Conservation (phyloP, 2,888 invertebrate genomes). For the Scrobipalpa costella region DNA sequence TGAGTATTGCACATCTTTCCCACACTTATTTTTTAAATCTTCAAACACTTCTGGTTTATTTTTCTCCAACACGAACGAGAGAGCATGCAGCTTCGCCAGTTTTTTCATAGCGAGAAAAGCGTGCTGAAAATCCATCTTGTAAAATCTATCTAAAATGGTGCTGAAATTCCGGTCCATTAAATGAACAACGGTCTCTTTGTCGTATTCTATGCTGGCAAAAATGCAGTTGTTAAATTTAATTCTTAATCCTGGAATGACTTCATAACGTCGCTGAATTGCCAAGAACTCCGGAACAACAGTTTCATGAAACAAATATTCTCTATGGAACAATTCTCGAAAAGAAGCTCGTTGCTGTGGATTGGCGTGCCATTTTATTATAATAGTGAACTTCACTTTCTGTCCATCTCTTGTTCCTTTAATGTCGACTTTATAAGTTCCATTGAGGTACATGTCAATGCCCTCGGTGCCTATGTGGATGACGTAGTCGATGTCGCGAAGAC, state of each 20-base stretch:
- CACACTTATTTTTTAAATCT: slow-evolving; percentile 47
- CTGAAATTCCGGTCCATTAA: slow-evolving; percentile 39
- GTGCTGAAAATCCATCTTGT: slow-evolving; percentile 50
- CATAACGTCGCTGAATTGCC: slow-evolving; percentile 51
- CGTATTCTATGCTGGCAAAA: slow-evolving; percentile 47
- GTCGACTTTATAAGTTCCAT: slow-evolving; percentile 50
- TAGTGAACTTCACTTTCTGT: slow-evolving; percentile 47
- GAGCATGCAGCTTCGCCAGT: slow-evolving; percentile 64
- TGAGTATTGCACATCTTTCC: slow-evolving; percentile 57
- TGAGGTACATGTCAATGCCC: slow-evolving; percentile 54
- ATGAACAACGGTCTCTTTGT: slow-evolving; percentile 56
- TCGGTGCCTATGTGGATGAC: slow-evolving; percentile 49
- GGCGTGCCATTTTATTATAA: slow-evolving; percentile 59
- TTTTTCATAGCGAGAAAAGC: slow-evolving; percentile 54
- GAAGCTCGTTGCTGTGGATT: slow-evolving; percentile 47
- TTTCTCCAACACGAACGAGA: slow-evolving; percentile 55
- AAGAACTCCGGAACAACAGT: slow-evolving; percentile 50
- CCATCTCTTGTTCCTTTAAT: slow-evolving; percentile 52
- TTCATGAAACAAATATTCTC: slow-evolving; percentile 53
- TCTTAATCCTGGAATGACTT: slow-evolving; percentile 60
- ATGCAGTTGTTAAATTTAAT: slow-evolving; percentile 63
- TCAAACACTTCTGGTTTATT: slow-evolving; percentile 48
- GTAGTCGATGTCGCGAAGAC: slow-evolving; percentile 48
- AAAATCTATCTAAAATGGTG: slow-evolving; percentile 47
- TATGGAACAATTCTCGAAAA: slow-evolving; percentile 54